phyloP scores from a whole-genome alignment of 1,140 invertebrate genomes.

The Halesus radiatus region DNA sequence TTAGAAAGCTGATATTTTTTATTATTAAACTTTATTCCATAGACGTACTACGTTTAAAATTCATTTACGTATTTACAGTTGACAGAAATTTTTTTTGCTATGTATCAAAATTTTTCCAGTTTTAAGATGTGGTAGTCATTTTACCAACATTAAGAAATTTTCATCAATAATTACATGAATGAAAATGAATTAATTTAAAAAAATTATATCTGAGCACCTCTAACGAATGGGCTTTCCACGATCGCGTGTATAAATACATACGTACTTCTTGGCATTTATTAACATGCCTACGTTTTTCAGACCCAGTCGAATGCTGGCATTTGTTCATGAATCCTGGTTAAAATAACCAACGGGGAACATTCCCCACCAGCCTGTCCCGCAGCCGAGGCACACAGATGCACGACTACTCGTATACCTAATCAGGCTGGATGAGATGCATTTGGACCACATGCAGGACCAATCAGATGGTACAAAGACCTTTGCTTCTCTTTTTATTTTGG shows the following conservation, averaged over 20 bases:
- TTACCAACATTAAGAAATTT: no score
- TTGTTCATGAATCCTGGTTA: background rate
- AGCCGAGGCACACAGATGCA: background rate
- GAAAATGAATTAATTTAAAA: no score
- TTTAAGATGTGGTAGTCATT: no score
- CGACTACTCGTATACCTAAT: background rate
- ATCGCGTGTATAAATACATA: conserved; percentile 21
- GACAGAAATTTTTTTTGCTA: no score
- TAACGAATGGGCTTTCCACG: background rate
- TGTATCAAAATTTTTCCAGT: no score
- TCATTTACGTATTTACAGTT: no score
- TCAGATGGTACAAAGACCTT: no score
- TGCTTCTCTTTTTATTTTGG: no score
- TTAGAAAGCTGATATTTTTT: no score
- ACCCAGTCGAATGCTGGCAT: conserved; percentile 12
- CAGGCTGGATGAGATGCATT: background rate
- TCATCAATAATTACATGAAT: no score
- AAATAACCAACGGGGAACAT: background rate
- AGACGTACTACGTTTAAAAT: no score
- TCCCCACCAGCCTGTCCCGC: background rate
- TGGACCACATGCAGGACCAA: background rate
- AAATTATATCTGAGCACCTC: background rate
- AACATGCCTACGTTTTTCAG: conserved; percentile 24
- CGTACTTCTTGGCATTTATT: background rate
- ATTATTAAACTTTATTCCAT: no score